Base-by-base conservation (phyloP, 1,140 invertebrate genomes). In the Drosophila asahinai region DNA sequence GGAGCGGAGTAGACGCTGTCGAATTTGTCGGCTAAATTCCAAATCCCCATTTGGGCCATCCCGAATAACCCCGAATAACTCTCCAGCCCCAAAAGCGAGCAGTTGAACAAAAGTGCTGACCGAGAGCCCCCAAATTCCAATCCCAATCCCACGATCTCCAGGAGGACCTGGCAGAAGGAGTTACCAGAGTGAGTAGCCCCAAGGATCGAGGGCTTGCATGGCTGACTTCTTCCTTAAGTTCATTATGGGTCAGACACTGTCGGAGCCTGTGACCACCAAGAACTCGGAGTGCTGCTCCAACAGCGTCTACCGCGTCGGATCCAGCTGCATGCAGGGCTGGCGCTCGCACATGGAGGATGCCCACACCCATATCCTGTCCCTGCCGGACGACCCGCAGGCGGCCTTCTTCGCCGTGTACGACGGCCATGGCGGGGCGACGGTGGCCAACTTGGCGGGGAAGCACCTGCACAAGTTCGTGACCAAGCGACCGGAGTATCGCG, bases 301-400 rank as follows among this genome's bases (percentile, higher is more conserved):
- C 87, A 25, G 65, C 3, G 36, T 30, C 7, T 93, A 57, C 45
- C 52, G 86, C 96, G 99, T 99, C 15, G 98, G 97, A 6, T 97
- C 97, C 3, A 99, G 98, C 5, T 98, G 97, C 92, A 99, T 99
- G 98, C 99, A 99, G 94, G 99, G 99, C 93, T 99, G 99, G 99
- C 94, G 99, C 67, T 96, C 99, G 17, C 97, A 97, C 92, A 99
- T 99, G 99, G 99, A 99, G 94, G 99, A 99, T 94, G 97, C 97
- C 2, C 99, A 99, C 92, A 98, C 98, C 33, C 97, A 99, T 84
- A 96, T 99, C 67, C 93, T 99, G 3, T 96, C 97, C 0, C 92
- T 99, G 38, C 97, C 98, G 1, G 97, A 98, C 90, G 98, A 99
- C 92, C 97, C 97, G 48, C 95, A 95, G 14, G 96, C 98, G 14